Conservation (phyloP, 2,888 invertebrate genomes). For the Neuroscelio doddi region DNA sequence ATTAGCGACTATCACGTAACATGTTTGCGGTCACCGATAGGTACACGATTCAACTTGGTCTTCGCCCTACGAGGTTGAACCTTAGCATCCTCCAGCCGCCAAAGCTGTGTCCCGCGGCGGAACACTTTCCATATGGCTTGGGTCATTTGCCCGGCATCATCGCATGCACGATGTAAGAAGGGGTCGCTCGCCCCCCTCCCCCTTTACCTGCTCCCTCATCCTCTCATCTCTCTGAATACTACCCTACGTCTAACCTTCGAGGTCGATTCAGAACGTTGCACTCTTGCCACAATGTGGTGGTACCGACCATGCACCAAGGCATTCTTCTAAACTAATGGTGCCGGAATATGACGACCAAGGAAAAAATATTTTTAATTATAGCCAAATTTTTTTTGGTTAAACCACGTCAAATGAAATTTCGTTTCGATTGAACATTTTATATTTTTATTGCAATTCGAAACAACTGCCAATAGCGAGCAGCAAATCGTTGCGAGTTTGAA, state of each 20-base stretch:
- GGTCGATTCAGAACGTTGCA: slow-evolving; percentile 45
- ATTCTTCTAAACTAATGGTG: not conserved
- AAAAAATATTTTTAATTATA: too few relatives aligned
- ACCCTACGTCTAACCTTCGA: slow-evolving; percentile 40
- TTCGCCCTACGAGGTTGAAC: not conserved
- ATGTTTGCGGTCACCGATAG: too few relatives aligned
- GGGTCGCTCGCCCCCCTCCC: slow-evolving; percentile 17
- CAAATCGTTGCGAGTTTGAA: too few relatives aligned
- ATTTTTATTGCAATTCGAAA: not conserved
- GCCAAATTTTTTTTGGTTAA: too few relatives aligned
- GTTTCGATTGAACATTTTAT: not conserved
- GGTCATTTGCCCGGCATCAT: slow-evolving; percentile 31
- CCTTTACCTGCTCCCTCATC: too few relatives aligned
- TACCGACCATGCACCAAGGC: slow-evolving; percentile 1
- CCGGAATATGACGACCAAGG: too few relatives aligned
- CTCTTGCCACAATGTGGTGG: slow-evolving; percentile 13
- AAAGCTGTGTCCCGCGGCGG: slow-evolving; percentile 21
- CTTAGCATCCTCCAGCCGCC: not conserved
- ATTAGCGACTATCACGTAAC: not conserved
- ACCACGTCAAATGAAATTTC: not conserved
- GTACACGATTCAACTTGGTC: not conserved
- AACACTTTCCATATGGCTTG: slow-evolving; percentile 31
- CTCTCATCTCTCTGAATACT: slow-evolving; percentile 12
- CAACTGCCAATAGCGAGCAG: too few relatives aligned
- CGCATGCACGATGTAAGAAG: slow-evolving; percentile 25